phyloP scores from a whole-genome alignment of 2,113 vertebrate genomes.

The Herpetotheres cachinnans region DNA sequence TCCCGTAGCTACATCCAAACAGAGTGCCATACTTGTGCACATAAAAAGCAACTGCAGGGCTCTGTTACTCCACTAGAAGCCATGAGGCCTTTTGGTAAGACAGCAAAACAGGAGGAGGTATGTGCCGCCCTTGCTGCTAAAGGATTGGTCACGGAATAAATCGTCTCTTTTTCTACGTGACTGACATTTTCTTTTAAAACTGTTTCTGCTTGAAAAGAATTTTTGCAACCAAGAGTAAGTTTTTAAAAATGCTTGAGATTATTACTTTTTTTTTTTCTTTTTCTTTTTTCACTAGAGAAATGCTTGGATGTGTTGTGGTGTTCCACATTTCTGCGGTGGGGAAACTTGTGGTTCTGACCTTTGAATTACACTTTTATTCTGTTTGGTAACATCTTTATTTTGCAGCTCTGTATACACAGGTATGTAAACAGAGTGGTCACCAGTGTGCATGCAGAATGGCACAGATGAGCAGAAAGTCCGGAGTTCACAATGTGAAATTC shows the following conservation, averaged over 20 bases:
- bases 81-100: not conserved
- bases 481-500: not conserved
- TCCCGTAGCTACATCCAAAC: not conserved
- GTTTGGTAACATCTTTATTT: not conserved
- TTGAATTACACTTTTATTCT: not conserved
- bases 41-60: not conserved
- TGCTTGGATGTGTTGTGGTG: not conserved
- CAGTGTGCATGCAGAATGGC: not conserved
- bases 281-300: fast-evolving
- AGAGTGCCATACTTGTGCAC: not conserved
- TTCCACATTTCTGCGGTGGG: not conserved
- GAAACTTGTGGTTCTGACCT: not conserved
- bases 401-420: not conserved
- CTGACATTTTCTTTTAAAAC: not conserved
- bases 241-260: not conserved
- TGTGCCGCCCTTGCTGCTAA: not conserved
- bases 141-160: not conserved
- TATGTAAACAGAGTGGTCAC: not conserved
- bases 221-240: not conserved
- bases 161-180: not conserved
- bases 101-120: not conserved
- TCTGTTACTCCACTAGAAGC: not conserved
- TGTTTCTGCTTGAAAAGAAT: not conserved
- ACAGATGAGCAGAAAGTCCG: not conserved
- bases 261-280: not conserved